Evolutionary conservation across 1,140 invertebrate species (phyloP).

Genomic region (Drosophila lacertosa): DNA sequence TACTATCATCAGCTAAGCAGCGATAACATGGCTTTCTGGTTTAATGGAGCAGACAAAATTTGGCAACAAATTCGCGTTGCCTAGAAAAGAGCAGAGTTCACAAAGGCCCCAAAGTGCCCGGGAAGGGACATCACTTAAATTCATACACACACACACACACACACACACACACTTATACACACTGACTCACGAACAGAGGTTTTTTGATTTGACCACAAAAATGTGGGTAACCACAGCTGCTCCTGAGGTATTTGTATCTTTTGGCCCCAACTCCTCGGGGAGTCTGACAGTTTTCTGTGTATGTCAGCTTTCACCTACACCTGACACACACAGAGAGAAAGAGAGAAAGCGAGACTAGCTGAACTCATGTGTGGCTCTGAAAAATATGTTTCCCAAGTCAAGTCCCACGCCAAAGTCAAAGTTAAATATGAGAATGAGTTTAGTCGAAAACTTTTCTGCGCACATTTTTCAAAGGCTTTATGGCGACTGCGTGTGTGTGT

Average conservation of each 20-base stretch:
- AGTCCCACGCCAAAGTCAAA: constrained; percentile 32
- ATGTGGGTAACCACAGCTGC: neutral
- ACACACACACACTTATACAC: neutral
- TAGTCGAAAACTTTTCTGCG: constrained; percentile 47
- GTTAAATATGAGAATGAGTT: constrained; percentile 65
- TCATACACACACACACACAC: neutral
- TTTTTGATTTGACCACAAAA: neutral
- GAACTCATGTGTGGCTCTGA: constrained; percentile 7
- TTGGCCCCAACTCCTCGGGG: neutral
- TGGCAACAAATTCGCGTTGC: too few species aligned
- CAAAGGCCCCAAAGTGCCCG: too few species aligned
- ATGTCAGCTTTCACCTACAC: constrained; percentile 11
- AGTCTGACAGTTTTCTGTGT: neutral
- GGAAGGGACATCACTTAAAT: neutral
- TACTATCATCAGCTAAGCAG: too few species aligned
- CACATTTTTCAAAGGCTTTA: constrained; percentile 55
- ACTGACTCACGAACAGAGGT: neutral
- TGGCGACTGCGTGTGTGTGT: neutral
- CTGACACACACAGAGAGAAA: constrained; percentile 1
- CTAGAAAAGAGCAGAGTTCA: too few species aligned
- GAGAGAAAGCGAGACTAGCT: neutral
- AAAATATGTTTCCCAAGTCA: constrained; percentile 54
- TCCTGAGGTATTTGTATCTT: neutral
- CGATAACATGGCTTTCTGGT: too few species aligned
- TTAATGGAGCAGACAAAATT: too few species aligned